Evolutionary conservation across 1,140 invertebrate genomes (phyloP), one percentile per base, ranked within the genome.

Genomic region (Liolophura sinensis): DNA sequence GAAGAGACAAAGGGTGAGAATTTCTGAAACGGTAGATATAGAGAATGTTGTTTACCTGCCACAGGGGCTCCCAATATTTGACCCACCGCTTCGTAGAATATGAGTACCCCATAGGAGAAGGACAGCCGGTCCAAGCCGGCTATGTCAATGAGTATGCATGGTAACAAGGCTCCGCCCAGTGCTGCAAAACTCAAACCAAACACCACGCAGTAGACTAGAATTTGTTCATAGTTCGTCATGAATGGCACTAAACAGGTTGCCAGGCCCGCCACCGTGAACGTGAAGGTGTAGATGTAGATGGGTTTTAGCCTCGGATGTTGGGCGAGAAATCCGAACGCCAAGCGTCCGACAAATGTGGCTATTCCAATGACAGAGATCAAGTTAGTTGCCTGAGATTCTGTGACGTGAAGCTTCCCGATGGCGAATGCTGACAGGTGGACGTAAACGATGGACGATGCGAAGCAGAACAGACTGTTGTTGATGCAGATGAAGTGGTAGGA

Each of bases 111-210:
- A 54, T 69, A 67, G 0, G 63, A 49, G 9, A 69, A 27, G 1
- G 64, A 54, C 24, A 72, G 62, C 48, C 60, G 16, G 24, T 69
- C 62, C 22, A 69, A 46, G 0, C 68, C 71, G n/a, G 61, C 46
- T 20, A 72, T 51, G 4, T 67, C 61, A 20, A 72, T 72, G 27
- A 72, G 46, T 16, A 72, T 62, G 14, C 64, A 61, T 7, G 71
- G 71, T 22, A 69, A 62, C 16, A 69, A 47, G 3, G 67, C 66
- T 52, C 71, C 71, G 15, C 63, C 65, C 55, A 49, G 54, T 11
- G 69, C 60, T 5, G 61, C 71, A 58, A 60, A 64, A 40, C 63
- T 66, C 14, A 61, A 40, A n/a, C 71, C 68, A 62, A 72, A 72
- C 9, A 67, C 14, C 1, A 66, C 31, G 46, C 60, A 54, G 16